A percentile compares a stretch with the other conserved stretches of the same genome.
phyloP scores from a whole-genome alignment of 2,888 invertebrate species.

The Corbicula japonica region DNA sequence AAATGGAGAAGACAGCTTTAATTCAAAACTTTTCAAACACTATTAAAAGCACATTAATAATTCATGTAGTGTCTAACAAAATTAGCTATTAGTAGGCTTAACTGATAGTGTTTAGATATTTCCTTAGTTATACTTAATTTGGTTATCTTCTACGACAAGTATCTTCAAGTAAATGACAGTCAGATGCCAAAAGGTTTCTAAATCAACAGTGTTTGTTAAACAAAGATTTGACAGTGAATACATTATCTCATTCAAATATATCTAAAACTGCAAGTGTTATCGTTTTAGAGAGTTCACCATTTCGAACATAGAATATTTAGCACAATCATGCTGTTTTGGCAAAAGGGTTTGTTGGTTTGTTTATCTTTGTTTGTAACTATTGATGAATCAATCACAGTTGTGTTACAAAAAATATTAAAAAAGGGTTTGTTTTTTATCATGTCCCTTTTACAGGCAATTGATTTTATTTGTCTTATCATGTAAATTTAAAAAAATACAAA shows the following conservation, averaged over 20 bases:
- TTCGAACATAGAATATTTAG: no score
- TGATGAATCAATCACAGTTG: no score
- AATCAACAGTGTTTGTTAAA: slow-evolving; percentile 13
- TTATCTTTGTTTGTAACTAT: no score
- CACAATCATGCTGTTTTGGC: no score
- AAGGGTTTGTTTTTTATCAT: no score
- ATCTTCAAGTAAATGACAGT: slow-evolving; percentile 14
- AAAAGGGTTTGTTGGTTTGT: no score
- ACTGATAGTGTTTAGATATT: slow-evolving; percentile 9
- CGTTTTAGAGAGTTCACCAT: no score
- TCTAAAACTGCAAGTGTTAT: no score
- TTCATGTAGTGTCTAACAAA: slow-evolving; percentile 49
- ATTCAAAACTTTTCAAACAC: slow-evolving; percentile 50
- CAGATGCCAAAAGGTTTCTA: slow-evolving; percentile 18
- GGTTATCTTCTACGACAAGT: slow-evolving; percentile 27
- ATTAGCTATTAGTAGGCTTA: slow-evolving; percentile 51
- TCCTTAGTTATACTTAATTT: not conserved
- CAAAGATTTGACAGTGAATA: slow-evolving; percentile 30
- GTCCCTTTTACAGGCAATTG: no score
- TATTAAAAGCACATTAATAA: slow-evolving; percentile 58
- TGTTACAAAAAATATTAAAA: no score
- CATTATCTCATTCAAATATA: slow-evolving; percentile 17
- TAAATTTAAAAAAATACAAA: no score
- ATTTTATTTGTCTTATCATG: no score
- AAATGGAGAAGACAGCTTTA: slow-evolving; percentile 8